phyloP scores from a whole-genome alignment of 2,113 vertebrate species.

The Micromys minutus region DNA sequence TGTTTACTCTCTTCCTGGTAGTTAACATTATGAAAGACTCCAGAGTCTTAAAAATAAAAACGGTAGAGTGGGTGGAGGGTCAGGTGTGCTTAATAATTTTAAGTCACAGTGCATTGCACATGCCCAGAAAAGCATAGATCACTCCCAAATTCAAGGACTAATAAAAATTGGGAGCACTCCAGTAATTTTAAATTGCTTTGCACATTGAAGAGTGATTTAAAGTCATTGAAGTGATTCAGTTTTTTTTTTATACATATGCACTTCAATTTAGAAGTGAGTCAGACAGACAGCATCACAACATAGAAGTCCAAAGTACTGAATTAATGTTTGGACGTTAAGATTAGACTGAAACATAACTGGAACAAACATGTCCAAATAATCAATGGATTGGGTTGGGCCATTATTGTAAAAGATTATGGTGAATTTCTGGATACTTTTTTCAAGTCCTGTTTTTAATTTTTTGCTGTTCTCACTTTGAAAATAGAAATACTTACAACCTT shows the following conservation, averaged over 20 bases:
- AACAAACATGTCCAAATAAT: conserved; percentile 54
- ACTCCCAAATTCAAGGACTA: conserved; percentile 89
- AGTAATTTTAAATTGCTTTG: conserved; percentile 90
- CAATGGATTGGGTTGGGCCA: conserved; percentile 36
- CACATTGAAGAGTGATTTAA: conserved; percentile 89
- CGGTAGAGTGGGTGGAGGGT: background rate
- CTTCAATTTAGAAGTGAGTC: conserved; percentile 88
- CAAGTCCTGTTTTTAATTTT: background rate
- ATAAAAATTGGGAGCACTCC: conserved; percentile 90
- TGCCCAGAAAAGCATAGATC: conserved; percentile 85
- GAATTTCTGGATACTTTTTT: conserved; percentile 58
- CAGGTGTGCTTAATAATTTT: conserved; percentile 78
- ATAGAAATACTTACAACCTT: background rate
- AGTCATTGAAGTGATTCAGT: conserved; percentile 87
- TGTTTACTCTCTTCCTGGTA: background rate
- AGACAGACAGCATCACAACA: conserved; percentile 81
- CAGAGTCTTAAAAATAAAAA: conserved; percentile 54
- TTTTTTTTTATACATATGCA: conserved; percentile 84
- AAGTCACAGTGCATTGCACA: conserved; percentile 84
- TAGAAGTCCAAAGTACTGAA: conserved; percentile 79
- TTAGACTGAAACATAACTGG: conserved; percentile 66
- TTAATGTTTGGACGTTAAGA: conserved; percentile 82
- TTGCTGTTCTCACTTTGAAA: background rate
- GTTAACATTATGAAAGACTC: conserved; percentile 76
- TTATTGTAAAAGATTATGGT: conserved; percentile 31